Conservation (phyloP, 2,797 vertebrate genomes). For the Orestias chungarensis region DNA sequence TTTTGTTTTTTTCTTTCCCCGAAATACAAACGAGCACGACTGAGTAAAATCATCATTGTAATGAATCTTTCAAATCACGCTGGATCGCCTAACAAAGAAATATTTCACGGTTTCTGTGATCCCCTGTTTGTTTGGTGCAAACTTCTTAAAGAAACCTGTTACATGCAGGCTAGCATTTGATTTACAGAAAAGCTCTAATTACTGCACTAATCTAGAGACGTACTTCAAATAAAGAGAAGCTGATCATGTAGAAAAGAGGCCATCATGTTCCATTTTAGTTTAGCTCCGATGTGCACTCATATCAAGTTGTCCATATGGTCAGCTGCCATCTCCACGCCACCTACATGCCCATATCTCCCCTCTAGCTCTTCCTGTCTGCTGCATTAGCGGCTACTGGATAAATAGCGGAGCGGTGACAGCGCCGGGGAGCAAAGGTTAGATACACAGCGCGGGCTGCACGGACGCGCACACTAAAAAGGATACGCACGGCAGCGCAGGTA, state of each 20-base stretch:
- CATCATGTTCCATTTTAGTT: slow-evolving; percentile 5
- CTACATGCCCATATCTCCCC: slow-evolving; percentile 52
- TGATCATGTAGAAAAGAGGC: neutral
- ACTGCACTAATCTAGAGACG: neutral
- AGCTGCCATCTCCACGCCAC: slow-evolving; percentile 44
- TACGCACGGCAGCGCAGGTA: slow-evolving; percentile 45
- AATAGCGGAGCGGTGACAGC: slow-evolving; percentile 89
- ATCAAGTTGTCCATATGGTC: slow-evolving; percentile 59
- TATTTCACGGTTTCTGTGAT: too few relatives aligned
- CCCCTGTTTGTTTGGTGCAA: too few relatives aligned
- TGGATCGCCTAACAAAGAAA: too few relatives aligned
- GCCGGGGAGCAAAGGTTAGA: slow-evolving; percentile 92
- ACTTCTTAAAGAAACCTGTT: too few relatives aligned
- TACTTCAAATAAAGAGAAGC: neutral
- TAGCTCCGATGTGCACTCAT: slow-evolving; percentile 8
- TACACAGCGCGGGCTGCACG: slow-evolving; percentile 84
- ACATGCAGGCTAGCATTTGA: too few relatives aligned
- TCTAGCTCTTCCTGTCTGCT: slow-evolving; percentile 71
- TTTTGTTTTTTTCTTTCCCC: too few relatives aligned
- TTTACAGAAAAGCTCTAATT: too few relatives aligned
- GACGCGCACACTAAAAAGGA: slow-evolving; percentile 16
- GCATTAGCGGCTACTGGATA: slow-evolving; percentile 94
- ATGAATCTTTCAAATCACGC: too few relatives aligned
- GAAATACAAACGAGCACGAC: too few relatives aligned
- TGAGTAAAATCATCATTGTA: too few relatives aligned